Evolutionary conservation across 2,797 vertebrate species (phyloP).

Genomic region (Enteromius unitaeniatus): DNA sequence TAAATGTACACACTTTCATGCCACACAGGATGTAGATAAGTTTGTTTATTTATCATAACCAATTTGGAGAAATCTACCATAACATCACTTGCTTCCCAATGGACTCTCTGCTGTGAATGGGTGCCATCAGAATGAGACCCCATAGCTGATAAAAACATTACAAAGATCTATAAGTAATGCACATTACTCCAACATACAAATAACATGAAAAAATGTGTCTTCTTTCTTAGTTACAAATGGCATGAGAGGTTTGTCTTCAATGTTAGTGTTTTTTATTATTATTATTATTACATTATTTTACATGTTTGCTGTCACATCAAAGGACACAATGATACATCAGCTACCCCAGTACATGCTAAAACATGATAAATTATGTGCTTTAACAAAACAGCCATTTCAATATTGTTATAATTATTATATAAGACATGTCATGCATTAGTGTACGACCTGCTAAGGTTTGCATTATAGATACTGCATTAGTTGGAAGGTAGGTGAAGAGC

Average conservation of each 20-base stretch:
- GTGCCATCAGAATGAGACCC: not conserved
- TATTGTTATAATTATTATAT: not conserved
- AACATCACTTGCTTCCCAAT: not conserved
- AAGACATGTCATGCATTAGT: not conserved
- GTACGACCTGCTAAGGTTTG: not conserved
- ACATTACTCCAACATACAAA: not conserved
- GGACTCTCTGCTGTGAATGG: not conserved
- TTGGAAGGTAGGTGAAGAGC: constrained; percentile 73
- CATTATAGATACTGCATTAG: constrained; percentile 59
- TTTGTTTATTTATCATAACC: not conserved
- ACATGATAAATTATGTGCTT: no score
- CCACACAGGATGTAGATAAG: not conserved
- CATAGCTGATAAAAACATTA: not conserved
- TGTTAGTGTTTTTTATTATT: no score
- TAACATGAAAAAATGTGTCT: no score
- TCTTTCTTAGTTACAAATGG: no score
- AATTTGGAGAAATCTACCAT: not conserved
- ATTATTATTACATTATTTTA: no score
- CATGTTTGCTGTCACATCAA: no score
- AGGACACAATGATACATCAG: no score
- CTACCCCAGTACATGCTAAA: no score
- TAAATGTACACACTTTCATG: not conserved
- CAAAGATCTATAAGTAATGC: not conserved
- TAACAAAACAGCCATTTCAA: not conserved
- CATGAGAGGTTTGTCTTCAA: no score